Evolutionary conservation across 2,888 invertebrate species (phyloP).

Genomic region (Oligia latruncula): DNA sequence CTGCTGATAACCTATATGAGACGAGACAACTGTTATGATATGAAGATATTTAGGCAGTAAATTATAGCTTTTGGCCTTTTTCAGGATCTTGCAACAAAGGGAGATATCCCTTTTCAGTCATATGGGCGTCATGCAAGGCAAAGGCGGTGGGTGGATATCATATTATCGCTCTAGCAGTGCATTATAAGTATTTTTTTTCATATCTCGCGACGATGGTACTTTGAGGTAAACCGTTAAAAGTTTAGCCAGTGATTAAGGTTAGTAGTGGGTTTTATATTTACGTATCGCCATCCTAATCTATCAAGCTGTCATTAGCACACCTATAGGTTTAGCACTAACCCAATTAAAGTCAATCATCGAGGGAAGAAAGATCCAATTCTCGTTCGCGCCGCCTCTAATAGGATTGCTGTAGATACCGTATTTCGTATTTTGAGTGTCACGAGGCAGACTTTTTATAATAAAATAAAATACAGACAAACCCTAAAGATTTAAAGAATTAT

Average conservation of each 20-base stretch:
- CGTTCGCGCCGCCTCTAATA: conserved; percentile 45
- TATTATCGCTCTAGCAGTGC: no score
- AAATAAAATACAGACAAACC: not conserved
- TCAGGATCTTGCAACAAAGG: no score
- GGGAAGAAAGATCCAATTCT: conserved; percentile 54
- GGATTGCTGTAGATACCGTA: conserved; percentile 51
- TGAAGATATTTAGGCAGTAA: not conserved
- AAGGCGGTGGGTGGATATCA: not conserved
- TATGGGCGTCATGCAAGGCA: not conserved
- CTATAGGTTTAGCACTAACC: conserved; percentile 38
- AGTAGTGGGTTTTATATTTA: not conserved
- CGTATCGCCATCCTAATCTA: conserved; percentile 36
- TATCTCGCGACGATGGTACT: not conserved
- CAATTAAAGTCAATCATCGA: conserved; percentile 55
- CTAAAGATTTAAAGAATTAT: no score
- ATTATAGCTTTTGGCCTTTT: not conserved
- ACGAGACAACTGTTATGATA: conserved; percentile 23
- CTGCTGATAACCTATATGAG: conserved; percentile 18
- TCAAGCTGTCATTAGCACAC: conserved; percentile 13
- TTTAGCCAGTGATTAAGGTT: not conserved
- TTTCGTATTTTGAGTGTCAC: conserved; percentile 51
- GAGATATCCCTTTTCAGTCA: not conserved
- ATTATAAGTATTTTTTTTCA: not conserved
- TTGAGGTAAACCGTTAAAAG: no score
- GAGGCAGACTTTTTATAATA: conserved; percentile 10